Evolutionary conservation across 2,797 vertebrate genomes (phyloP).

Genomic region (Sebastiscus tertius): DNA sequence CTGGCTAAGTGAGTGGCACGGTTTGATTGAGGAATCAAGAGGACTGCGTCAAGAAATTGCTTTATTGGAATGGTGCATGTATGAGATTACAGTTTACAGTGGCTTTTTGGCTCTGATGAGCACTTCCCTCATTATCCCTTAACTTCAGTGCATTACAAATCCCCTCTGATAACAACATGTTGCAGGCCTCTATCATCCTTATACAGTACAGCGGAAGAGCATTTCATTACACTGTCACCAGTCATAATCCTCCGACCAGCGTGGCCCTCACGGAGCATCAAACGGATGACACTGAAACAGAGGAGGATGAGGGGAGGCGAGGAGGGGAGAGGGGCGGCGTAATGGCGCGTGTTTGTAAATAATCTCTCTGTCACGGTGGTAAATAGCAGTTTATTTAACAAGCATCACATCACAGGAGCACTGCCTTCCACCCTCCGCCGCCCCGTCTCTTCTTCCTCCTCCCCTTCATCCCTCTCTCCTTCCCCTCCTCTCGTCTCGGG

Average conservation of each 20-base stretch:
- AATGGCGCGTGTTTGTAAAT: slow-evolving; percentile 82
- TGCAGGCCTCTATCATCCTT: slow-evolving; percentile 55
- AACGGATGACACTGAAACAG: slow-evolving; percentile 48
- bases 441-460: slow-evolving; percentile 46
- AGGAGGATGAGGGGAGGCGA: slow-evolving; percentile 17
- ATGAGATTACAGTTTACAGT: slow-evolving; percentile 51
- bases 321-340: slow-evolving; percentile 15
- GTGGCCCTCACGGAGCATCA: slow-evolving; percentile 64
- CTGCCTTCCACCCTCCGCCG: slow-evolving; percentile 65
- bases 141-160: slow-evolving; percentile 68
- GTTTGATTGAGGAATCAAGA: slow-evolving; percentile 57
- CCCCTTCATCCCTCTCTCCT: slow-evolving; percentile 48
- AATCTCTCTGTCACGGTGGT: slow-evolving; percentile 77
- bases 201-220: slow-evolving; percentile 40
- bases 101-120: slow-evolving; percentile 59
- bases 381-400: slow-evolving; percentile 87
- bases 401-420: slow-evolving; percentile 79
- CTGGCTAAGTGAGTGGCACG: not conserved
- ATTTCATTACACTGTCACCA: slow-evolving; percentile 67
- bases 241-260: slow-evolving; percentile 66
- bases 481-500: slow-evolving; percentile 47
- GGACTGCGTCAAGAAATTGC: slow-evolving; percentile 1
- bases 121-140: slow-evolving; percentile 59
- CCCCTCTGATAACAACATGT: slow-evolving; percentile 67
- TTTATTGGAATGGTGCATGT: slow-evolving; percentile 26